These are phyloP conservation scores for Drosophila koepferae DNA, from an alignment of 2,888 invertebrate genomes.

Conservation along the genomic window DNA sequence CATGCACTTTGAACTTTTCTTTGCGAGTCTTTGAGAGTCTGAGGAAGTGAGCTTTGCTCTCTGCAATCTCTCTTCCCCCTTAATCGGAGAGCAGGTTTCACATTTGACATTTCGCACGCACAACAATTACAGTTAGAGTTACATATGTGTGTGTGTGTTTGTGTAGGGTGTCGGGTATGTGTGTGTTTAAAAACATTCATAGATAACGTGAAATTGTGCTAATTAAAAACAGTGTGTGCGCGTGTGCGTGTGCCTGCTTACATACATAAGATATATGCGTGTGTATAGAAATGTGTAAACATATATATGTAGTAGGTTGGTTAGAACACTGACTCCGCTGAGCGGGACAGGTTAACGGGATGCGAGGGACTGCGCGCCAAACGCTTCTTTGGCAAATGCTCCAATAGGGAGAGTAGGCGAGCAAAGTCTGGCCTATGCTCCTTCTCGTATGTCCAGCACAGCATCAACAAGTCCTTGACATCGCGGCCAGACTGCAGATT, in stretches of 20 bases:
- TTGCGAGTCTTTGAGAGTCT: constrained; percentile 41
- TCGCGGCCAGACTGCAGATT: constrained; percentile 97
- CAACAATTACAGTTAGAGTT: constrained; percentile 29
- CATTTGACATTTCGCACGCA: constrained; percentile 48
- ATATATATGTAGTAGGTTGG: constrained; percentile 24
- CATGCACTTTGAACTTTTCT: constrained; percentile 55
- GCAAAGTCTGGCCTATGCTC: constrained; percentile 96
- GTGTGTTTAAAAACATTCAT: constrained; percentile 23
- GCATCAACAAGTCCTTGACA: constrained; percentile 98
- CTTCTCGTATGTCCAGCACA: constrained; percentile 96
- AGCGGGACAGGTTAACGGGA: constrained; percentile 97
- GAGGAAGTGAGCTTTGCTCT: constrained; percentile 43
- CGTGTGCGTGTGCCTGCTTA: constrained; percentile 25
- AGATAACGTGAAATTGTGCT: constrained; percentile 60
- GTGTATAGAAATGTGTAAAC: constrained; percentile 23
- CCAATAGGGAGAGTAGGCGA: constrained; percentile 92
- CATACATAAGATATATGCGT: constrained; percentile 18
- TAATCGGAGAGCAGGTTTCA: constrained; percentile 24
- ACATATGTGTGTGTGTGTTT: constrained; percentile 1
- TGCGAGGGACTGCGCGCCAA: constrained; percentile 98
- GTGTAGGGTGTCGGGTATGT: not conserved
- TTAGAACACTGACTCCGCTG: constrained; percentile 97
- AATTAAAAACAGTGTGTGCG: constrained; percentile 36
- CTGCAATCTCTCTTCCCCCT: constrained; percentile 12
- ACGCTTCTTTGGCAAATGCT: constrained; percentile 97